These are phyloP conservation scores for Metallyticus violacea DNA, from an alignment of 2,888 invertebrate genomes.

Conservation along the genomic window DNA sequence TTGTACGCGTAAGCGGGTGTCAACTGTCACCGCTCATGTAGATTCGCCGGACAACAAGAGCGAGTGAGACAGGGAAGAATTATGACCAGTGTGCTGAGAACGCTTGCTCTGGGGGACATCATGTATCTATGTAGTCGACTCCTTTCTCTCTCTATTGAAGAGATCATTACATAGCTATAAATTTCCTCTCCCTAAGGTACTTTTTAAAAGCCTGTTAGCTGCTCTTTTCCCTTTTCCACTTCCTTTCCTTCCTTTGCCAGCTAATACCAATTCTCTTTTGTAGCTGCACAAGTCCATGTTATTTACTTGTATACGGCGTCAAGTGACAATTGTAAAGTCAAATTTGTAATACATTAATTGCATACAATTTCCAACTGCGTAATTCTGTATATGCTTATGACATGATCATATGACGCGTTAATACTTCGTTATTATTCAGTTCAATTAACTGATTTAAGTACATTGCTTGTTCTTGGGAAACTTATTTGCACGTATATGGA, in stretches of 20 bases:
- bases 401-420: no score
- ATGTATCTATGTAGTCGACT: not conserved
- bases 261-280: no score
- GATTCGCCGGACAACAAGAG: not conserved
- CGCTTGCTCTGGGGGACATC: not conserved
- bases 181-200: constrained; percentile 21
- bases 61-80: constrained; percentile 1
- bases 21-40: constrained; percentile 4
- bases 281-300: no score
- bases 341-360: no score
- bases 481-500: no score
- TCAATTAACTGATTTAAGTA: no score
- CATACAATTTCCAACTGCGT: no score
- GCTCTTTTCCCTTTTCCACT: not conserved
- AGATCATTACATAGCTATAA: constrained; percentile 30
- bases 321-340: no score
- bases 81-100: constrained; percentile 1
- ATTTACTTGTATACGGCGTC: no score
- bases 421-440: no score
- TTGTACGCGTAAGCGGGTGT: not conserved
- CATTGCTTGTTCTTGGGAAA: no score
- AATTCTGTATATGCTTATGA: no score
- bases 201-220: constrained; percentile 7
- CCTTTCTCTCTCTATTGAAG: constrained; percentile 18
- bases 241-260: not conserved